A percentile compares a stretch with the other conserved stretches of the same genome.
phyloP scores from a whole-genome alignment of 2,113 vertebrate species.

The Redunca redunca region DNA sequence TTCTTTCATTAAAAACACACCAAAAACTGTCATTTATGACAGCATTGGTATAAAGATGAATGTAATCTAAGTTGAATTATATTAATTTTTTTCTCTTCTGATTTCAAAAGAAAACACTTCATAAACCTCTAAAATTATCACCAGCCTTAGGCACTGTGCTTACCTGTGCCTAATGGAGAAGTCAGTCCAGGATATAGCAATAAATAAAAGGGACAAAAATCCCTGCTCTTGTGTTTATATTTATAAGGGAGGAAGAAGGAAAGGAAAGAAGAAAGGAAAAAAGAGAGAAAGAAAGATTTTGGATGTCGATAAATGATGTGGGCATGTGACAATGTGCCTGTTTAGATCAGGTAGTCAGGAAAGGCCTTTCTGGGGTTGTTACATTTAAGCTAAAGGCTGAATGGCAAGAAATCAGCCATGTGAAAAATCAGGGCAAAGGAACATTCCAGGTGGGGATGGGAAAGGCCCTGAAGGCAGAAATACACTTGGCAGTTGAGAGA shows the following conservation, averaged over 20 bases:
- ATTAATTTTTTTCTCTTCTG: neutral
- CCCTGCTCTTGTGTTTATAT: neutral
- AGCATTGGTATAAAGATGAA: neutral
- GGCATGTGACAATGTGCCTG: neutral
- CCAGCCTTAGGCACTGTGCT: neutral
- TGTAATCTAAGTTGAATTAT: neutral
- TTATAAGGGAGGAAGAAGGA: neutral
- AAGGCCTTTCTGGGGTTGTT: neutral
- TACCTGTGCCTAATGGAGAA: neutral
- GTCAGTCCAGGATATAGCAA: neutral
- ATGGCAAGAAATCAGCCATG: neutral
- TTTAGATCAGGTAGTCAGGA: neutral
- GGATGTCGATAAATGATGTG: neutral
- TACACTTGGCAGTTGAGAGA: neutral
- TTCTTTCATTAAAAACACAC: neutral
- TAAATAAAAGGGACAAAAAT: neutral
- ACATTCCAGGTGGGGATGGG: neutral
- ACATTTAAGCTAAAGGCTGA: neutral
- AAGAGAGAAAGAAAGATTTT: neutral
- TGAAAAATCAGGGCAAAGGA: neutral
- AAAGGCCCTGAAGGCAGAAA: neutral
- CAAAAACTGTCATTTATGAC: neutral
- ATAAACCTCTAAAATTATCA: neutral
- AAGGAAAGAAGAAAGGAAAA: neutral
- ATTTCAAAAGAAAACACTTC: slow-evolving; percentile 9